Evolutionary conservation across 2,113 vertebrate genomes (phyloP), one percentile per base, ranked within the genome.

Genomic region (Pleuronectes platessa): DNA sequence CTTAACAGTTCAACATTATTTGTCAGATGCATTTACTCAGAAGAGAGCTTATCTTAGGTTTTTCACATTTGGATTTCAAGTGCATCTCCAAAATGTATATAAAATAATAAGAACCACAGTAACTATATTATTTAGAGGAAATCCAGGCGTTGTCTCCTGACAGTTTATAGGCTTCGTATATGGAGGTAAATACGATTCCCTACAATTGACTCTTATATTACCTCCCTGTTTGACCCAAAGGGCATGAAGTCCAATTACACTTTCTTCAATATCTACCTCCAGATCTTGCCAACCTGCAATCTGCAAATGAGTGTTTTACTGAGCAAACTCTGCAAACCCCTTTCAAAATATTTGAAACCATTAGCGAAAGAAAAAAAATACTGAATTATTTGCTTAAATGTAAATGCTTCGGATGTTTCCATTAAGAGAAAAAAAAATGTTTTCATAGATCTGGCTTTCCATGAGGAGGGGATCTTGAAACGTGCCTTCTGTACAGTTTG

Each of bases 271-370:
- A 91, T 92, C 93, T 87, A 82, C 65, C 82, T 73, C 76, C 71
- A 83, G 67, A 92, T 93, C 91, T 91, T 80, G 87, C 91, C 89
- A 92, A 89, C 81, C 86, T 84, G 81, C 82, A 88, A 88, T 92
- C 86, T 92, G 90, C 90, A 93, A 93, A 94, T 91, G 83, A 92
- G 88, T 64, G 88, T 89, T 90, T 92, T 79, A 78, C 89, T 88
- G 82, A 71, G 87, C 82, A 92, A 93, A 93, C 84, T 88, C 74
- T 85, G 79, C 72, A 88, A 63, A 8, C 72, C 81, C 79, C 68
- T 86, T 88, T 81, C 83, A 92, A 91, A 92, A 93, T 90, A 92
- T 93, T 91, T 86, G 81, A 85, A 86, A 88, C 88, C 79, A 89
- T 93, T 90, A 87, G 84, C 53, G 78, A 45, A 17, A 23, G 26